These are phyloP conservation scores for Hydractinia symbiolongicarpus DNA, from an alignment of 30 jellyfish, hydroid and myxozoan genomes.

Conservation along the genomic window DNA sequence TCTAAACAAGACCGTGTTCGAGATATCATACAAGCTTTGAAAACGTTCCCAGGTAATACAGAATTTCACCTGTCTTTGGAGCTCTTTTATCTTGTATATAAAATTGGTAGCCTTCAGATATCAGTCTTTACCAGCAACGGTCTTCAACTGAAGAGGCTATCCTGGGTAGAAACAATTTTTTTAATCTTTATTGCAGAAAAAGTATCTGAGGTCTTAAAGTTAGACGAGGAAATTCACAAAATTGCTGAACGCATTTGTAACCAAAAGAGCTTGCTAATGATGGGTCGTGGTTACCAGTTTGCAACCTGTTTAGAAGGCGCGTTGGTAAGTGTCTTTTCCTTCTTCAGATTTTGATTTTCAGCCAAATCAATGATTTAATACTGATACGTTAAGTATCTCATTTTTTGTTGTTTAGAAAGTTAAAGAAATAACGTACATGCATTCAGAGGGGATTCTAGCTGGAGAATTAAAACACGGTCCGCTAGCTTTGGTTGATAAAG, in stretches of 20 bases:
- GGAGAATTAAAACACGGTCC: slow-evolving; percentile 99
- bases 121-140: not conserved
- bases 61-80: no score
- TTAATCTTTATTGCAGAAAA: slow-evolving; percentile 39
- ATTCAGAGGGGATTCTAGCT: slow-evolving; percentile 97
- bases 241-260: slow-evolving; percentile 65
- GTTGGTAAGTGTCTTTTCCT: slow-evolving; percentile 41
- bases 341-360: no score
- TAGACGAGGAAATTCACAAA: slow-evolving; percentile 65
- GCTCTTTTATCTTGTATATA: no score
- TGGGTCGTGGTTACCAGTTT: slow-evolving; percentile 95
- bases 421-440: slow-evolving; percentile 98
- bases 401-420: slow-evolving; percentile 61
- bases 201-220: slow-evolving; percentile 71
- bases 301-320: slow-evolving; percentile 99
- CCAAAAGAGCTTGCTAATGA: slow-evolving; percentile 73
- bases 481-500: slow-evolving; percentile 95
- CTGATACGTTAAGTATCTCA: not conserved
- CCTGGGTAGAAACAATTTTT: no score
- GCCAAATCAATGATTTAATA: no score
- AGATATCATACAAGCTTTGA: slow-evolving; percentile 70
- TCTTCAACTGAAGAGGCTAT: not conserved
- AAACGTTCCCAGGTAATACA: slow-evolving; percentile 66
- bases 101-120: no score
- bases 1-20: slow-evolving; percentile 78